Conservation (phyloP, 2,797 vertebrate genomes). For the Coendou prehensilis region DNA sequence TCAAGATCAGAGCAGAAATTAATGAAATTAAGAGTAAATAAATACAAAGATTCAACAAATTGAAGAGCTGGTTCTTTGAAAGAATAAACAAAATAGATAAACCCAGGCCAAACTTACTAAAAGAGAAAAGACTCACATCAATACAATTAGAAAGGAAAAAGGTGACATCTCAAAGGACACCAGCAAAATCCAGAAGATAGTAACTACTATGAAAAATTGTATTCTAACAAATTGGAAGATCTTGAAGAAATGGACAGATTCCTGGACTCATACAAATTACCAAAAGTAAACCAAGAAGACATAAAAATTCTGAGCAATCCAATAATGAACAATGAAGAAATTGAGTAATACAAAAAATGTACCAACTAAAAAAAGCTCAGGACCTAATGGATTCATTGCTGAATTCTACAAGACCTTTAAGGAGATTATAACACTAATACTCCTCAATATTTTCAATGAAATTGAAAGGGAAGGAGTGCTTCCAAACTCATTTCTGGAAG, state of each 20-base stretch:
- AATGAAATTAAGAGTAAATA: neutral
- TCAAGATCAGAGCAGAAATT: neutral
- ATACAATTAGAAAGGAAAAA: neutral
- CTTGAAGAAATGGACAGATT: neutral
- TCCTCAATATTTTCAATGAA: neutral
- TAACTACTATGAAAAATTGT: neutral
- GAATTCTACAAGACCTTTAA: neutral
- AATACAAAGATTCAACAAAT: neutral
- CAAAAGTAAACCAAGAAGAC: neutral
- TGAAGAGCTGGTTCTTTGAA: neutral
- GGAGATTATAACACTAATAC: neutral
- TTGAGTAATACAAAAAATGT: neutral
- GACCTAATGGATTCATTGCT: neutral
- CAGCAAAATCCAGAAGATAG: neutral
- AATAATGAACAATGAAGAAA: neutral
- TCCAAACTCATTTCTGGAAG: neutral
- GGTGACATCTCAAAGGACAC: neutral
- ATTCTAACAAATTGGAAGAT: neutral
- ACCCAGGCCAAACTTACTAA: neutral
- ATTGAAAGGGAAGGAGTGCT: neutral
- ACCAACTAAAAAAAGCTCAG: neutral
- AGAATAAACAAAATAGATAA: neutral
- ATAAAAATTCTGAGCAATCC: neutral
- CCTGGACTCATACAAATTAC: neutral
- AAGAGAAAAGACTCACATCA: neutral